A percentile compares a stretch with the other conserved stretches of the same genome.
Conservation (phyloP, 2,888 invertebrate species). For the Dryobota labecula region DNA sequence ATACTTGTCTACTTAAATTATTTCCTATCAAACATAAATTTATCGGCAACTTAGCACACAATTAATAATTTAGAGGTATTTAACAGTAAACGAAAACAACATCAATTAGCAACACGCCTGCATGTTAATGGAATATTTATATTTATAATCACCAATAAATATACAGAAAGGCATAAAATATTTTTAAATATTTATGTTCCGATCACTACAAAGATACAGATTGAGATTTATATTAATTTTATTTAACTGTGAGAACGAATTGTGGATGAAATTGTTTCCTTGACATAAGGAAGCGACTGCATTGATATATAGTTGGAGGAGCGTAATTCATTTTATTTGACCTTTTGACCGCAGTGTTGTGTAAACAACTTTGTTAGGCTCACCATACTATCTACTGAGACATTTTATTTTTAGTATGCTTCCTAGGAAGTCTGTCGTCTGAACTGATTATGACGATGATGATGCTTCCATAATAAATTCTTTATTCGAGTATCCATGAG, state of each 20-base stretch:
- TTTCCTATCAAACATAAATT: not conserved
- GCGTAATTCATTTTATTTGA: conserved; percentile 39
- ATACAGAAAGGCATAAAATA: not conserved
- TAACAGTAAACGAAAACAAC: conserved; percentile 8
- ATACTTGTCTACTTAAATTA: not conserved
- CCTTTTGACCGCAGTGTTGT: conserved; percentile 33
- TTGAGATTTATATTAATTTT: conserved; percentile 37
- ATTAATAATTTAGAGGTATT: not conserved
- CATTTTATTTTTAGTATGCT: no score
- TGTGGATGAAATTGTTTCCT: conserved; percentile 41
- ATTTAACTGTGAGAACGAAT: conserved; percentile 32
- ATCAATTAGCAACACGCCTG: conserved; percentile 15
- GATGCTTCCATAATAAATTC: no score
- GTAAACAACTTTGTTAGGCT: conserved; percentile 18
- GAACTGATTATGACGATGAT: no score
- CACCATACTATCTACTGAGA: no score
- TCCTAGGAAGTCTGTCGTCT: no score
- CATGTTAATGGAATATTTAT: not conserved
- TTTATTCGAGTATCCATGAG: no score
- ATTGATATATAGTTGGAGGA: conserved; percentile 39
- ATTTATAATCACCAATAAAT: conserved; percentile 26
- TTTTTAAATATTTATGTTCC: conserved; percentile 7
- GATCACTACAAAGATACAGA: conserved; percentile 19
- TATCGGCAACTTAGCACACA: not conserved
- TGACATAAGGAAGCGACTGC: conserved; percentile 45